Evolutionary conservation across 1,140 invertebrate species (phyloP).

Genomic region (Centruroides vittatus): DNA sequence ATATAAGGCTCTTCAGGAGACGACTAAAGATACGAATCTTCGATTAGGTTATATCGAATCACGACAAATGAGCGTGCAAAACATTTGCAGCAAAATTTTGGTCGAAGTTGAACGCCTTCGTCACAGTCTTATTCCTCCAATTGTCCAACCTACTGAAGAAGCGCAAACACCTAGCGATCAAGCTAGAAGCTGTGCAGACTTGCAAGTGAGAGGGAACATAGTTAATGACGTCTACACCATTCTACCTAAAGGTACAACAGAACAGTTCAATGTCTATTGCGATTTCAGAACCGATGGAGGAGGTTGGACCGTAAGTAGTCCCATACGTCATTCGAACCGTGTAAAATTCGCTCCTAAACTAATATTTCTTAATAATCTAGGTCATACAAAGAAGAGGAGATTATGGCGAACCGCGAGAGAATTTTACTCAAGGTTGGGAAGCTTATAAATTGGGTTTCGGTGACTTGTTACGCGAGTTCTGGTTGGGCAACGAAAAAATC

Average conservation of each 20-base stretch:
- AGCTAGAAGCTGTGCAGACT: conserved; percentile 9
- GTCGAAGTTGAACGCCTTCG: conserved; percentile 5
- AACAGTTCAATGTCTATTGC: conserved; percentile 58
- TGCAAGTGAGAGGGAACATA: conserved; percentile 6
- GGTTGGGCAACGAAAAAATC: conserved; percentile 36
- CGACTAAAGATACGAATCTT: conserved; percentile 1
- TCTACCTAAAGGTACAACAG: conserved; percentile 42
- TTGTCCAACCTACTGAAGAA: not conserved
- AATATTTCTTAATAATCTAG: conserved; percentile 8
- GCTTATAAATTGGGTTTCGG: conserved; percentile 37
- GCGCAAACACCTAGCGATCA: not conserved
- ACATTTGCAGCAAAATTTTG: conserved; percentile 1
- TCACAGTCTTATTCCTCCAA: not conserved
- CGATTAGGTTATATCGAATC: conserved; percentile 7
- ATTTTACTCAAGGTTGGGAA: conserved; percentile 33
- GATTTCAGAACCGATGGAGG: conserved; percentile 37
- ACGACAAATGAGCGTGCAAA: not conserved
- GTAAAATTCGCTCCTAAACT: not conserved
- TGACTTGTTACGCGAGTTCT: conserved; percentile 31
- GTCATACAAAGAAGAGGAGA: conserved; percentile 25
- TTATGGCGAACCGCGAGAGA: conserved; percentile 22
- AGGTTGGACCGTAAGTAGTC: conserved; percentile 64
- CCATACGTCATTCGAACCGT: not conserved
- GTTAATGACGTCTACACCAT: conserved; percentile 50
- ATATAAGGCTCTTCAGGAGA: conserved; percentile 1